These are phyloP conservation scores for Castor canadensis DNA, from an alignment of 2,113 vertebrate genomes.

Conservation along the genomic window DNA sequence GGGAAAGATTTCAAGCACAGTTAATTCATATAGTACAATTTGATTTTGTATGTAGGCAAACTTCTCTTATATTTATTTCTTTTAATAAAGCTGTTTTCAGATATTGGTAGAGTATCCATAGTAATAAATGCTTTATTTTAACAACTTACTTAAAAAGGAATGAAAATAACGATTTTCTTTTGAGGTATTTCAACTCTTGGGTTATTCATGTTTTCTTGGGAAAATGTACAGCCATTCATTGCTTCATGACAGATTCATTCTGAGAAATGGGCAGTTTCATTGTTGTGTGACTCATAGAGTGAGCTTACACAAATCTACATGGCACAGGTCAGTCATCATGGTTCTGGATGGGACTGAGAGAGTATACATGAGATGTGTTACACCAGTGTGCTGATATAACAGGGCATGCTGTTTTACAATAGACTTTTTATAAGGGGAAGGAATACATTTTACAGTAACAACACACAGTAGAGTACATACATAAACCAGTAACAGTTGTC, in stretches of 20 bases:
- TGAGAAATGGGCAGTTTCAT: not conserved
- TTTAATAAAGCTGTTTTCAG: not conserved
- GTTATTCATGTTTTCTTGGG: not conserved
- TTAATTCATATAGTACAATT: not conserved
- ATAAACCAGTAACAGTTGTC: not conserved
- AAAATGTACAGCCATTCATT: not conserved
- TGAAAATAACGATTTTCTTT: not conserved
- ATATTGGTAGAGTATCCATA: not conserved
- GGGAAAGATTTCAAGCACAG: not conserved
- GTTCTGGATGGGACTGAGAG: not conserved
- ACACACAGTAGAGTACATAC: not conserved
- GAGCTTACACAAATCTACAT: not conserved
- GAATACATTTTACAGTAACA: not conserved
- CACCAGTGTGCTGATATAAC: not conserved
- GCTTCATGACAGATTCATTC: not conserved
- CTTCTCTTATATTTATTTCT: not conserved
- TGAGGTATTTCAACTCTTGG: not conserved
- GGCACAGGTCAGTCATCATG: not conserved
- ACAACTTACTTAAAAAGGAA: not conserved
- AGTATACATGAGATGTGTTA: not conserved
- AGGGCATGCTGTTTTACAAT: not conserved
- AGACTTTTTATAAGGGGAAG: not conserved
- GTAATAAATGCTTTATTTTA: conserved; percentile 19
- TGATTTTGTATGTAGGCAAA: not conserved
- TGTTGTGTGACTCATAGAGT: not conserved